Base-by-base conservation (phyloP, 1,140 invertebrate species). In the Leptopilina clavipes region DNA sequence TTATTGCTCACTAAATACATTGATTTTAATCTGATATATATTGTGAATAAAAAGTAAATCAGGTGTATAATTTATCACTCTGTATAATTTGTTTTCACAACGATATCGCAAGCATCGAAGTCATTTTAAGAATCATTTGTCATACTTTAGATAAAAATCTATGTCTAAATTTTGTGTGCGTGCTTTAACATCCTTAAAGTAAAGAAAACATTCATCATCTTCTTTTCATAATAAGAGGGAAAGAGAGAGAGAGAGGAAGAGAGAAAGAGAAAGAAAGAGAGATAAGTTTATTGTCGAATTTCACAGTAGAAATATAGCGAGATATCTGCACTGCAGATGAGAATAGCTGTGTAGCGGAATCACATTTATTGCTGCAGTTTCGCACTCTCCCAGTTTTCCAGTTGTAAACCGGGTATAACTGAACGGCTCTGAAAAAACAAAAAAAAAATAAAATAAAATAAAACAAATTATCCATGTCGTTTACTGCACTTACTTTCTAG, bases 271-370 rank as follows among this genome's bases (percentile, higher is more conserved):
- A 5, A 31, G 25, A 12, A 37, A 9, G n/a, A n/a, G n/a, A n/a
- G 59, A 14, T 31, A 14, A 37, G 25, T 37, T 65, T 37, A 65
- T 37, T 65, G 12, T 25, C 12, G 19, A 31, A n/a, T 65, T 65
- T 31, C 3, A 65, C 59, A 31, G 25, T 12, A 37, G 59, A 37
- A 25, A 25, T 31, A 31, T 31, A 31, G 7, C 12, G 12, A 31
- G 59, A 65, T 37, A 65, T 31, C 59, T 65, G 25, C 59, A 65
- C 59, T 65, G 59, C 59, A 65, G 25, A 65, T 65, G 22, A 65
- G 11, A 65, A 65, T 14, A 65, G 14, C 59, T 65, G 56, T 65
- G 59, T n/a, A 65, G 59, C 25, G 3, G 59, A 65, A 65, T 65
- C 25, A 65, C 59, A 65, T 37, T 65, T 37, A 37, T 65, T 65